A percentile compares a stretch with the other conserved stretches of the same genome.
phyloP scores from a whole-genome alignment of 1,140 invertebrate genomes.

The Apolygus lucorum region DNA sequence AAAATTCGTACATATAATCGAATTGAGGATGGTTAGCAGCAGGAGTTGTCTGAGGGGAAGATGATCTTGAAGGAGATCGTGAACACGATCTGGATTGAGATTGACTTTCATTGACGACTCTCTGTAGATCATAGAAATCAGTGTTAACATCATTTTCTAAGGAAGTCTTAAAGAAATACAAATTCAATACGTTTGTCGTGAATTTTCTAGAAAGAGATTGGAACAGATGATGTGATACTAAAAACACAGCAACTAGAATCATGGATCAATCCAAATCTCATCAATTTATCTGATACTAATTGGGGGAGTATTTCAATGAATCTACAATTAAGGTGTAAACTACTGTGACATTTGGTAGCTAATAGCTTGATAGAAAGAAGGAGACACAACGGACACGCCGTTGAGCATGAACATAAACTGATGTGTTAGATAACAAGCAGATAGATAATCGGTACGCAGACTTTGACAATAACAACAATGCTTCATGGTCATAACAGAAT shows the following conservation, averaged over 20 bases:
- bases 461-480: too few species aligned
- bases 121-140: constrained; percentile 29
- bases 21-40: constrained; percentile 44
- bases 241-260: not conserved
- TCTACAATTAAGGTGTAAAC: not conserved
- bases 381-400: too few species aligned
- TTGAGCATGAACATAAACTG: too few species aligned
- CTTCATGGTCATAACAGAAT: too few species aligned
- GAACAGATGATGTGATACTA: not conserved
- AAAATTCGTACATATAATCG: constrained; percentile 83
- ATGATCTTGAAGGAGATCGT: constrained; percentile 30
- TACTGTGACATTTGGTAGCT: too few species aligned
- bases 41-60: constrained; percentile 36
- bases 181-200: too few species aligned
- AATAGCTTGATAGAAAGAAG: too few species aligned
- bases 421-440: too few species aligned
- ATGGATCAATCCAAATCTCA: constrained; percentile 9
- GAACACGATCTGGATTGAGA: constrained; percentile 39
- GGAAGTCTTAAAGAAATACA: too few species aligned
- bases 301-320: not conserved
- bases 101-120: constrained; percentile 34
- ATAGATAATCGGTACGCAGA: not conserved
- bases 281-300: not conserved
- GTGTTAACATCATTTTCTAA: too few species aligned
- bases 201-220: too few species aligned